Evolutionary conservation across 2,113 vertebrate genomes (phyloP), one percentile per base, ranked within the genome.

Genomic region (Axis porcinus): DNA sequence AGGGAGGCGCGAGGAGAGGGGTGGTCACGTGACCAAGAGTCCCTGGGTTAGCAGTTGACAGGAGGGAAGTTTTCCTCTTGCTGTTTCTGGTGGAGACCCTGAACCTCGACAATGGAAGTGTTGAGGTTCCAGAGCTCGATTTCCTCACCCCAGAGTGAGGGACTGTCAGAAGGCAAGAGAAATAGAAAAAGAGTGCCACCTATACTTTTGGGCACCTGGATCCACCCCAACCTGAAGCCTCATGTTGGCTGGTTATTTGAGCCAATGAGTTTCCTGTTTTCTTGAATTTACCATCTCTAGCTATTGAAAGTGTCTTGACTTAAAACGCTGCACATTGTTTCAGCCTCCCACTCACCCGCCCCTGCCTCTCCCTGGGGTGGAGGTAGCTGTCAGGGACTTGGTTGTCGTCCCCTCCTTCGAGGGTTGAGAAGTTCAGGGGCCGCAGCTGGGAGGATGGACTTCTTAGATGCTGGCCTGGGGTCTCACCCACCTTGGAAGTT

Each of bases 401-500:
- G 27, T 36, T 67, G 9, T 0, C 0, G 0, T 8, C 16, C 52
- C 28, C 40, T 76, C 64, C 74, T 25, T 12, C 21, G 3, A 33
- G 82, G 15, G 25, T 55, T 50, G 43, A 87, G 55, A 67, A 50
- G 58, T 83, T n/a, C 19, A 50, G 50, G 58, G n/a, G 17, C 36
- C 6, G 1, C 13, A 82, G 88, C 70, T 64, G 30, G 25, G 40
- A 60, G 25, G 36, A 5, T 1, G 2, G 54, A 11, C 45, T 5
- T 28, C 7, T 40, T 33, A 50, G 50, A 43, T 50, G 16, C 14
- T 36, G 54, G 25, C 17, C 55, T 16, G 36, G 52, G 62, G 50
- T 58, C 86, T 83, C n/a, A 93, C 94, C 23, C 70, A 98, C 97
- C 97, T 76, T 3, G 36, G 5, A 1, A 3, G 89, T 0, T 4